Evolutionary conservation across 1,140 invertebrate genomes (phyloP), one percentile per base, ranked within the genome.

Genomic region (Micrasema longulum): DNA sequence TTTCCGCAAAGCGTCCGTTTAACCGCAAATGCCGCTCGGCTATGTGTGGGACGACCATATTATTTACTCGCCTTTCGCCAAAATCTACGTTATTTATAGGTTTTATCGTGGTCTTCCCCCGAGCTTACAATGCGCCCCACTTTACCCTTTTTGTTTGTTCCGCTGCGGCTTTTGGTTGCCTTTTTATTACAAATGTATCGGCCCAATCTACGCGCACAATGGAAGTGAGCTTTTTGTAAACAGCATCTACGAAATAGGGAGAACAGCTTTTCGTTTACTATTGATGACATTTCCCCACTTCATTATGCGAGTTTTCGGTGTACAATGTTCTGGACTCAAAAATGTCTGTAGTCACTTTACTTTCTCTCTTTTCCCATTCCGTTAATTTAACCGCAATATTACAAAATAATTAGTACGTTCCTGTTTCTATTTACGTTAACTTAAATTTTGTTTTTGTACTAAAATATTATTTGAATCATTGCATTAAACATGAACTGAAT

Each of bases 1-100:
- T 66, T 69, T 47, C 67, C 67, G 53, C 67, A 69, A 60, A 60
- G 23, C 47, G 47, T 26, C 52, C 66, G 35, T 31, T 26, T 55
- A 16, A 50, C 68, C 68, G 60, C 68, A 53, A 50, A 70, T n/a
- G 22, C 41, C 31, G 18, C 68, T 41, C 41, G 31, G 14, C n/a
- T 22, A 22, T 38, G 12, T 31, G 55, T 38, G 43, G 31, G 14
- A 12, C 67, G 41, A 14, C 67, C 41, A 41, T 60, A 60, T 60
- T 48, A 48, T 20, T 16, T 43, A 68, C 18, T 55, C 48, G 48
- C 48, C 65, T 68, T 67, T 67, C 31, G 67, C 41, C 53, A 20
- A 60, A 69, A 69, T 69, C 67, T 69, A 31, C 67, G 53, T 70
- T 70, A 70, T 70, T 70, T 70, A 70, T 64, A 45, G 60, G 45